Evolutionary conservation across 2,888 invertebrate genomes (phyloP).

Genomic region (Rhogogaster chlorosoma): DNA sequence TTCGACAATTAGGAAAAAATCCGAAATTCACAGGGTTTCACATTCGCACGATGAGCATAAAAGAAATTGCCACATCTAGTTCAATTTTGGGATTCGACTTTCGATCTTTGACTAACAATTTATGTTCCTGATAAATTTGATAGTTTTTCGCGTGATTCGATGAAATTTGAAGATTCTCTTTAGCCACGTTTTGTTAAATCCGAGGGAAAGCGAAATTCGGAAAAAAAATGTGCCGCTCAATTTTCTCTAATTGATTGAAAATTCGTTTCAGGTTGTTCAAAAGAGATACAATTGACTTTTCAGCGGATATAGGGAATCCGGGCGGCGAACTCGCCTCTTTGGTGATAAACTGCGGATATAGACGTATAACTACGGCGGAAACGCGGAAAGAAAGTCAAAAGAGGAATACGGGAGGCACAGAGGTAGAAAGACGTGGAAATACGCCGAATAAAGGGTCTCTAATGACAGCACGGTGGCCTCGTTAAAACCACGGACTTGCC

Average conservation of each 20-base stretch:
- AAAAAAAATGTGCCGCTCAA: neutral
- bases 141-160: too few species aligned
- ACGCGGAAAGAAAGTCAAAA: neutral
- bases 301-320: neutral
- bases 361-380: neutral
- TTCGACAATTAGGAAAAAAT: too few species aligned
- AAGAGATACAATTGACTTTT: neutral
- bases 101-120: too few species aligned
- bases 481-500: constrained; percentile 38
- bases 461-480: constrained; percentile 44
- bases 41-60: too few species aligned
- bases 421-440: neutral
- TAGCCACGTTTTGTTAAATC: too few species aligned
- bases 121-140: too few species aligned
- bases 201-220: neutral
- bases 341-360: neutral
- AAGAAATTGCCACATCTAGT: too few species aligned
- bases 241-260: neutral
- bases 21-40: too few species aligned
- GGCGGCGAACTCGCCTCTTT: too few species aligned
- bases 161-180: too few species aligned
- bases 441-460: constrained; percentile 37
- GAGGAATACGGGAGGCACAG: neutral
- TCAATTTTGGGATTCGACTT: too few species aligned
- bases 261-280: neutral